These are phyloP conservation scores for Ornithoptera alexandrae DNA, from an alignment of 2,888 invertebrate genomes.

Conservation along the genomic window DNA sequence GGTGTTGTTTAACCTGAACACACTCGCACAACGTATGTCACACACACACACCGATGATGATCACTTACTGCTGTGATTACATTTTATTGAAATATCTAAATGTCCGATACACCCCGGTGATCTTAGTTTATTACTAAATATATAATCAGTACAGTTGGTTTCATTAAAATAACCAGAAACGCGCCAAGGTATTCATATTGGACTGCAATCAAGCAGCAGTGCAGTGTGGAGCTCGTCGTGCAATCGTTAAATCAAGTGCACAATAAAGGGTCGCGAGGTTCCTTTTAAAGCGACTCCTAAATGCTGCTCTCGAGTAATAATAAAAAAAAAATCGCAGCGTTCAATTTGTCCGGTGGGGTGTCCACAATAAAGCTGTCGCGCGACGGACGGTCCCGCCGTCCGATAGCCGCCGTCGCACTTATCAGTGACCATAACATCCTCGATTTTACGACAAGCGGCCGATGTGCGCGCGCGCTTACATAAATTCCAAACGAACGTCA, in stretches of 20 bases:
- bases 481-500: slow-evolving; percentile 74
- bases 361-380: slow-evolving; percentile 74
- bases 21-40: no score
- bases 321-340: slow-evolving; percentile 52
- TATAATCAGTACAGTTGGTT: no score
- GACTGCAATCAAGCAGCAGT: no score
- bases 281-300: slow-evolving; percentile 32
- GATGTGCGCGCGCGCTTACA: slow-evolving; percentile 61
- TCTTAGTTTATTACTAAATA: no score
- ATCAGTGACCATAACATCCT: slow-evolving; percentile 75
- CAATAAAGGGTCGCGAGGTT: slow-evolving; percentile 16
- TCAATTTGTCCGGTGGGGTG: slow-evolving; percentile 62
- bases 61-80: no score
- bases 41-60: no score
- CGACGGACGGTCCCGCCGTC: slow-evolving; percentile 47
- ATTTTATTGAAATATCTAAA: no score
- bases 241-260: slow-evolving; percentile 6
- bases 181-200: no score
- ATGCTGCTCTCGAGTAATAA: slow-evolving; percentile 29
- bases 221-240: slow-evolving; percentile 2
- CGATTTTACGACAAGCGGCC: slow-evolving; percentile 74
- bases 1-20: no score
- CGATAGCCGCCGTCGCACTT: slow-evolving; percentile 70
- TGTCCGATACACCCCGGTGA: no score
- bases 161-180: no score